Evolutionary conservation across 2,888 invertebrate genomes (phyloP), one percentile per base, ranked within the genome.

Genomic region (Cephus pygmeus): DNA sequence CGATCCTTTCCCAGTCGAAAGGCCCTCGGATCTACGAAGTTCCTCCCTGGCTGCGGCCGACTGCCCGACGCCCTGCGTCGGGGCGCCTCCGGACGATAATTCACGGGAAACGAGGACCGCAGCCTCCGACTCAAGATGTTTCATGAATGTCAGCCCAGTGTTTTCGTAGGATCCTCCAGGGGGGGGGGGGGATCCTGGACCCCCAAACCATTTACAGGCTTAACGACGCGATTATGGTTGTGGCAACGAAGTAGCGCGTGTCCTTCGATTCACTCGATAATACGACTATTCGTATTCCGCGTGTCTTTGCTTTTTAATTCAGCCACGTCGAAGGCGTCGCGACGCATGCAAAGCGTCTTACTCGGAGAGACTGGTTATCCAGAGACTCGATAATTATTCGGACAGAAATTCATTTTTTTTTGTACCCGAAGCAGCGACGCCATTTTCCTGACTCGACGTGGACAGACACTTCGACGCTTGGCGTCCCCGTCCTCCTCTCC

Each of bases 1-100:
- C 86, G 87, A 87, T 87, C 87, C 85, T 84, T 85, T 86, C 83
- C 81, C 85, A 87, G 83, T 87, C 83, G 56, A 56, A 23, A 6
- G 15, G 15, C 1, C 15, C 40, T 40, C 40, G 15, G 15, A 40
- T 40, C 12, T 3, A 35, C 35, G 35, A 35, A 35, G 11, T 2
- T 23, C 15, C 15, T 2, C 1, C 9, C 2, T 23, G 23, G 23
- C 9, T 56, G 9, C 23, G 40, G 40, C 40, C 6, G 56, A 56
- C 0, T 56, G 56, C 0, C 9, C 23, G 56, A 56, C 56, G 56
- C 15, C 56, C 56, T 56, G 56, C 56, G 56, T 56, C 56, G 56
- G 9, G 56, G 0, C 56, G 56, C 56, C 56, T 56, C 23, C 15
- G 9, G 56, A 56, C 23, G 9, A 56, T 6, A 56, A 56, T 56